phyloP scores from a whole-genome alignment of 2,113 vertebrate species.

The Struthio camelus region DNA sequence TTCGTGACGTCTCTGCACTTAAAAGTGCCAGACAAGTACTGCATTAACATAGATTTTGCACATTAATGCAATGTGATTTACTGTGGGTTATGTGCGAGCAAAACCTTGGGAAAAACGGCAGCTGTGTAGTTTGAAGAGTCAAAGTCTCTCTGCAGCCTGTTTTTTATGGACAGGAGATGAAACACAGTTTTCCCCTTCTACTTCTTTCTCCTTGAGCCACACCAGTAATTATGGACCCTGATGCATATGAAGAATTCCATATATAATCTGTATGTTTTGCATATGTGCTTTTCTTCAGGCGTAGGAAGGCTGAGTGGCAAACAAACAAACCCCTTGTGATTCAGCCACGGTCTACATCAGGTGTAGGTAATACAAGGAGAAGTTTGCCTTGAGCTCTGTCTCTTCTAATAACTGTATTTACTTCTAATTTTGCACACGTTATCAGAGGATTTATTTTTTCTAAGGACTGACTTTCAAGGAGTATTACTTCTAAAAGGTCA shows the following conservation, averaged over 20 bases:
- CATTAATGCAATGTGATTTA: conserved; percentile 22
- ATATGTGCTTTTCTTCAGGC: not conserved
- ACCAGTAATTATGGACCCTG: not conserved
- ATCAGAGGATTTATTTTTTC: not conserved
- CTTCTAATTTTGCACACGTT: not conserved
- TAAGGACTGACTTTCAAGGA: not conserved
- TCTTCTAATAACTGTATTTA: not conserved
- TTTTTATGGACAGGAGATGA: not conserved
- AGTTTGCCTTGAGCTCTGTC: not conserved
- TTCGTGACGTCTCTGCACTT: conserved; percentile 17
- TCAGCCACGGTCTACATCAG: not conserved
- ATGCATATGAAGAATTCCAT: not conserved
- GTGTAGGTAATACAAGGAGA: not conserved
- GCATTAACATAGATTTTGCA: conserved; percentile 56
- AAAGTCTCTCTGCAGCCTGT: not conserved
- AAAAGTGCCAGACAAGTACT: conserved; percentile 22
- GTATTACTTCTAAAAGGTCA: not conserved
- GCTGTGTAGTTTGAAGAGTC: not conserved
- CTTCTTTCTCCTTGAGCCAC: not conserved
- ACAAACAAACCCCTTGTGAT: not conserved
- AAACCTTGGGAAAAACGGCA: not conserved
- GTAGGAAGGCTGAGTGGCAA: not conserved
- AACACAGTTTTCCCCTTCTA: not conserved
- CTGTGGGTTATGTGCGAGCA: conserved; percentile 1
- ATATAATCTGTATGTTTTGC: not conserved